Percentiles rank a stretch among this genome's conserved stretches.
These are phyloP conservation scores for Melanaphis sacchari DNA, from an alignment of 1,140 invertebrate genomes.

Conservation along the genomic window DNA sequence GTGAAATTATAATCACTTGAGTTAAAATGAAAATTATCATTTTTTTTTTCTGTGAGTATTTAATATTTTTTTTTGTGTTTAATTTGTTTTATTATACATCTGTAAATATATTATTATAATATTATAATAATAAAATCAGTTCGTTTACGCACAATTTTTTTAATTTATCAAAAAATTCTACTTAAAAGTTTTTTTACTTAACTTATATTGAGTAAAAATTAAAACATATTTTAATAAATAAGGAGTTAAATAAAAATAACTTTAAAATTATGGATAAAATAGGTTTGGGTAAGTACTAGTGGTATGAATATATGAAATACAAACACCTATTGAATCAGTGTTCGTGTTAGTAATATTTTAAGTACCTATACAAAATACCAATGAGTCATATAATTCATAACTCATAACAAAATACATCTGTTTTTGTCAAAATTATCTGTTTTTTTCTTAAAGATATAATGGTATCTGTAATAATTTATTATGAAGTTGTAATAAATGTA, in stretches of 20 bases:
- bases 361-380: background rate
- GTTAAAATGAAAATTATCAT: background rate
- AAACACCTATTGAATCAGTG: background rate
- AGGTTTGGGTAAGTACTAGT: background rate
- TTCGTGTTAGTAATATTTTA: background rate
- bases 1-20: background rate
- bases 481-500: background rate
- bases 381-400: background rate
- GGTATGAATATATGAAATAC: background rate
- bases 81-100: too few species aligned
- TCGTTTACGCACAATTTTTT: background rate
- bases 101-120: too few species aligned
- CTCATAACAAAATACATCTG: background rate
- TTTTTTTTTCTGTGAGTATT: background rate
- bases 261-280: background rate
- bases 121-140: background rate
- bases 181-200: background rate
- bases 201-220: background rate
- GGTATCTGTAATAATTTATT: background rate
- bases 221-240: too few species aligned
- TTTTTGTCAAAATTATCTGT: background rate
- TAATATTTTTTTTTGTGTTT: too few species aligned
- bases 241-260: background rate
- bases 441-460: background rate
- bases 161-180: background rate